These are phyloP conservation scores for Eupithecia tripunctaria DNA, from an alignment of 2,888 invertebrate genomes.

Conservation along the genomic window DNA sequence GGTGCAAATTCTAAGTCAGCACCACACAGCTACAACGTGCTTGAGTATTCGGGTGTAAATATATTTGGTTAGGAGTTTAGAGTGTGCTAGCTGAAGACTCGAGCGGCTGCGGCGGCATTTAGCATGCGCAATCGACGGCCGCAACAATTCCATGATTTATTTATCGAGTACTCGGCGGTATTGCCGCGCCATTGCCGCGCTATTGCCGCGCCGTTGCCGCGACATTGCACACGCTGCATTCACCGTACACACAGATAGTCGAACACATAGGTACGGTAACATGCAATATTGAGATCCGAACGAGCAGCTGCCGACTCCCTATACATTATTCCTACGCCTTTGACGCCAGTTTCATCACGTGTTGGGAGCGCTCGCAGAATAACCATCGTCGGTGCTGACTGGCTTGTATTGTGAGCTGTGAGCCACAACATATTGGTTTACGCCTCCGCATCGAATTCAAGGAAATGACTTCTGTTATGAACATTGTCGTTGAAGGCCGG, in stretches of 20 bases:
- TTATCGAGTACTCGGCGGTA: constrained; percentile 22
- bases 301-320: background rate
- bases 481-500: background rate
- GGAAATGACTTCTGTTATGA: background rate
- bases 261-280: background rate
- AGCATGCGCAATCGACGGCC: constrained; percentile 26
- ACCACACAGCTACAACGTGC: too few relatives aligned
- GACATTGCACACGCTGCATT: background rate
- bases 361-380: background rate
- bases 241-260: background rate
- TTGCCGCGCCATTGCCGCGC: constrained; percentile 12
- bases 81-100: background rate
- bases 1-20: too few relatives aligned
- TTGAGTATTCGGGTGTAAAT: too few relatives aligned
- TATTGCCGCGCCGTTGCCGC: background rate
- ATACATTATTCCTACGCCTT: constrained; percentile 4
- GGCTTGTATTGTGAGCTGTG: background rate
- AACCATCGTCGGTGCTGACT: background rate
- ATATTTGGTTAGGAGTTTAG: background rate
- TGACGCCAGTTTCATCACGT: constrained; percentile 2
- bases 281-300: constrained; percentile 1
- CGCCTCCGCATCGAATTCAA: background rate
- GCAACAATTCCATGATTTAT: constrained; percentile 29
- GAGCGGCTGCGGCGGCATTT: background rate
- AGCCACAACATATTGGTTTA: background rate